phyloP scores from a whole-genome alignment of 92 coral and sea anemone species.

The Actinostola sp. region DNA sequence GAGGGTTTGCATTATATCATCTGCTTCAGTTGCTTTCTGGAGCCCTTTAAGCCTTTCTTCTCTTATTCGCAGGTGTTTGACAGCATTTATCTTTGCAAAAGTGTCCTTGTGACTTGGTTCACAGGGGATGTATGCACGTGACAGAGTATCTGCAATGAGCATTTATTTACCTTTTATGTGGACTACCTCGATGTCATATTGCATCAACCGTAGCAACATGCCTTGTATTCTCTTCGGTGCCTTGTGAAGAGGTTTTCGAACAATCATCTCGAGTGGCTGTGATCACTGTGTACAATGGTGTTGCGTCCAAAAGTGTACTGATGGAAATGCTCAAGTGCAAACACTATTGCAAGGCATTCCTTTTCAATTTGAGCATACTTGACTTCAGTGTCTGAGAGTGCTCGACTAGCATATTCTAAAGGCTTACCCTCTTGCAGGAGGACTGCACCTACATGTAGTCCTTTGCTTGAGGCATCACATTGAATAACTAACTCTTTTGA shows the following conservation, averaged over 20 bases:
- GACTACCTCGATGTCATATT: constrained; percentile 28
- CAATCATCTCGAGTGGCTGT: constrained; percentile 24
- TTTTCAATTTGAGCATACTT: constrained; percentile 11
- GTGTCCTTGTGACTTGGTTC: neutral
- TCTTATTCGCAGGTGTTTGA: constrained; percentile 14
- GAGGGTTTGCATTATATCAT: too few species aligned
- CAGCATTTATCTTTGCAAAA: constrained; percentile 15
- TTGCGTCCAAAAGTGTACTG: constrained; percentile 33
- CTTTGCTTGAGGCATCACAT: constrained; percentile 19
- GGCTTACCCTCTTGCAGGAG: constrained; percentile 33
- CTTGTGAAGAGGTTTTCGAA: constrained; percentile 18
- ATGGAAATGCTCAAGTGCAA: constrained; percentile 18
- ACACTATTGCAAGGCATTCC: constrained; percentile 16
- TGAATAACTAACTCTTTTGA: constrained; percentile 1
- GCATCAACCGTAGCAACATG: constrained; percentile 24
- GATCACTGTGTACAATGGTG: constrained; percentile 12
- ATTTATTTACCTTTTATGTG: constrained; percentile 24
- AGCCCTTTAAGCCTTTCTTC: constrained; percentile 7
- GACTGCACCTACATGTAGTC: constrained; percentile 13
- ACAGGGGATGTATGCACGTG: constrained; percentile 24
- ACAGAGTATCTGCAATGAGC: constrained; percentile 31
- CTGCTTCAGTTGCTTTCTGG: constrained; percentile 12
- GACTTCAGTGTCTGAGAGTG: constrained; percentile 4
- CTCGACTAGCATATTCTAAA: constrained; percentile 10
- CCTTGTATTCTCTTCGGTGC: constrained; percentile 29